Evolutionary conservation across 1,140 invertebrate species (phyloP), one percentile per base, ranked within the genome.

Genomic region (Protaetia brevitarsis): DNA sequence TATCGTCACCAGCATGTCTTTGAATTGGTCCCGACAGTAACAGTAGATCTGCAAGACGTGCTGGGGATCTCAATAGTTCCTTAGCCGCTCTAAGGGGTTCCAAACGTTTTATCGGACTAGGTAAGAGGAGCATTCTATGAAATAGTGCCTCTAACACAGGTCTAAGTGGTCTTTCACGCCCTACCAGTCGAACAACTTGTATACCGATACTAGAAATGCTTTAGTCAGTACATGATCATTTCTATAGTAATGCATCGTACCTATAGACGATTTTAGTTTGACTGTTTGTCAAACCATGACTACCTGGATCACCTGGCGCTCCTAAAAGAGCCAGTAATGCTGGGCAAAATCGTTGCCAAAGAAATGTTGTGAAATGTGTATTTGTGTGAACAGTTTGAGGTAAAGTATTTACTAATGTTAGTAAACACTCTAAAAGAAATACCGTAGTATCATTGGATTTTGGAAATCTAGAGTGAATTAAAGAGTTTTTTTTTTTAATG

Each of bases 291-390:
- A 93, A 88, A 69, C 88, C 87, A 3, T 91, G 87, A 13, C 89
- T 86, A 65, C 86, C 86, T 27, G 87, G 84, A 69, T 82, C 76
- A 1, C 82, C 81, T 1, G 91, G 92, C 16, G 89, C 89, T 0
- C 94, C 94, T 1, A 97, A 82, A 62, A 96, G 88, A 0, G 91
- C 89, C 56, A 96, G 91, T 64, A 97, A 80, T 2, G 90, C 88
- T 0, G 95, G 94, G 74, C 93, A 96, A 70, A 97, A 89, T 71
- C 94, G 90, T 77, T 96, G 93, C 95, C 95, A 94, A 0, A 94
- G 79, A 71, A 93, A 93, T 2, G 90, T 91, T 7, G 90, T 92
- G 69, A 94, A 93, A 74, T 93, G 91, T 7, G 86, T 84, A 77
- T 93, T 93, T 3, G 87, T 87, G 73, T 91, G 89, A 2, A 93